phyloP scores from a whole-genome alignment of 2,797 vertebrate species.

The Phyllotis vaccarum region DNA sequence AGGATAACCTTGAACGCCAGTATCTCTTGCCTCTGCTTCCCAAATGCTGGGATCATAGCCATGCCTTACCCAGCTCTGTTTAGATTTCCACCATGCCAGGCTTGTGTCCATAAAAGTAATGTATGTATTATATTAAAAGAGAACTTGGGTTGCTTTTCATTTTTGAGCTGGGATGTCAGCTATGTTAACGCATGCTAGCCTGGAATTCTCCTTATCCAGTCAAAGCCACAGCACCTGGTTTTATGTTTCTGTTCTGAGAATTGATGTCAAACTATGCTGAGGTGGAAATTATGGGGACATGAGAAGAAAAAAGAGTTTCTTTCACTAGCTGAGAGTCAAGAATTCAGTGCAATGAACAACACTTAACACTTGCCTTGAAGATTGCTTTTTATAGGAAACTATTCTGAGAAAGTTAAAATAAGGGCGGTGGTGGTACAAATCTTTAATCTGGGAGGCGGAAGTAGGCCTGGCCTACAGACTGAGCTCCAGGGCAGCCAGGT shows the following conservation, averaged over 20 bases:
- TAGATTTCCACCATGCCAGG: background rate
- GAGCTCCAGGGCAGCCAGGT: background rate
- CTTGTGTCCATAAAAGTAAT: background rate
- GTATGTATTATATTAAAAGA: background rate
- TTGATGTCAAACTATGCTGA: background rate
- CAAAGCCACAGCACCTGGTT: background rate
- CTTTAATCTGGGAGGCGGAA: background rate
- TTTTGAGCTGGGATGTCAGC: background rate
- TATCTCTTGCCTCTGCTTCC: background rate
- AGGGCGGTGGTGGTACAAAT: background rate
- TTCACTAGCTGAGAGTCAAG: background rate
- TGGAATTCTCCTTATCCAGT: background rate
- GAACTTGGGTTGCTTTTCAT: background rate
- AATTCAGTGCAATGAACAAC: background rate
- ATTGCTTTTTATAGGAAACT: background rate
- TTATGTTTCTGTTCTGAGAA: background rate
- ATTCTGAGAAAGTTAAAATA: background rate
- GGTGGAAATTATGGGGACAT: background rate
- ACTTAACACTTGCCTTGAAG: background rate
- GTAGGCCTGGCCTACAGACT: background rate
- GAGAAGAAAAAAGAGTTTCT: background rate
- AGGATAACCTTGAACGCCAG: background rate
- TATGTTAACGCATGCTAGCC: background rate
- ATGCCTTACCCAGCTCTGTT: background rate
- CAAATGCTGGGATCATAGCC: background rate